Conservation (phyloP, 2,797 vertebrate genomes). For the Dendrocincla fuliginosa region DNA sequence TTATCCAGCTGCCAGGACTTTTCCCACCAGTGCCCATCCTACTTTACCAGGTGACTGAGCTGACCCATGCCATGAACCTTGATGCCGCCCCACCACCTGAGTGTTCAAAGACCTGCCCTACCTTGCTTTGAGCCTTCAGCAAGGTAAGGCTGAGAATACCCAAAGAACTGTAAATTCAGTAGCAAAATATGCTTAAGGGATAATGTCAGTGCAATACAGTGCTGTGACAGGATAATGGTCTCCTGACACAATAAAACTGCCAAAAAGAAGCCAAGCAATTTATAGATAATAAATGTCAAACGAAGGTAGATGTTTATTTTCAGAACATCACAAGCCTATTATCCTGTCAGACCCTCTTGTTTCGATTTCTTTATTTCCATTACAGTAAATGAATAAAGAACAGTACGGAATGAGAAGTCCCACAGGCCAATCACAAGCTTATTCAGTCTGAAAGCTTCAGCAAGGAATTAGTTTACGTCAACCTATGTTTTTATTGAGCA, state of each 20-base stretch:
- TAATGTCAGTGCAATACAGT: slow-evolving; percentile 59
- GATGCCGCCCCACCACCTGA: neutral
- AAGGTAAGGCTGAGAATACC: neutral
- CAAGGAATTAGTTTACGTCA: neutral
- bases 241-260: slow-evolving; percentile 65
- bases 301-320: slow-evolving; percentile 40
- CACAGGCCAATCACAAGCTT: neutral
- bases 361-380: slow-evolving; percentile 35
- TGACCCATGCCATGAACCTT: neutral
- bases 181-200: slow-evolving; percentile 57
- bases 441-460: neutral
- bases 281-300: slow-evolving; percentile 71
- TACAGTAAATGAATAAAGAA: slow-evolving; percentile 30
- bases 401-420: neutral
- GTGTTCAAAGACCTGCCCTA: neutral
- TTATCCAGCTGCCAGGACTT: neutral
- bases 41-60: neutral
- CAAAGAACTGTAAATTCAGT: slow-evolving; percentile 18
- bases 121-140: neutral
- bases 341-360: slow-evolving; percentile 36
- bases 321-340: slow-evolving; percentile 38
- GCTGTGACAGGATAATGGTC: slow-evolving; percentile 64
- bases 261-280: slow-evolving; percentile 54
- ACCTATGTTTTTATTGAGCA: rapidly evolving
- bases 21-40: neutral